Evolutionary conservation across 1,140 invertebrate genomes (phyloP), one percentile per base, ranked within the genome.

Genomic region (Drosophila guanche): DNA sequence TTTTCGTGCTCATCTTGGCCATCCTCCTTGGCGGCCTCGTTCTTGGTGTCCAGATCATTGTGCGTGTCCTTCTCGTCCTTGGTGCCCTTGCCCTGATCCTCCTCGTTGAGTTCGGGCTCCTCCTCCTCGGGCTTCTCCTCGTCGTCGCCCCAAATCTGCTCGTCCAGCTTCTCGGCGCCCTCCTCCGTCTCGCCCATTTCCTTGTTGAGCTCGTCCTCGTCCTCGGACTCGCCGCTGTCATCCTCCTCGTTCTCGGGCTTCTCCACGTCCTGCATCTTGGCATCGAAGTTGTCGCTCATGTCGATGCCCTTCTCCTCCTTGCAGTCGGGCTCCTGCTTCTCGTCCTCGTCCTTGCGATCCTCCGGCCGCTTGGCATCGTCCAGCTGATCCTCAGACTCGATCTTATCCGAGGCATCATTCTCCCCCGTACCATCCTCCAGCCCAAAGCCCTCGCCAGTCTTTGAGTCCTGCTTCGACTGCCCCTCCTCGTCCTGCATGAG

Each of bases 131-230:
- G 93, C 47, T 96, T 95, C 74, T 97, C 95, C 58, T 95, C 94
- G 77, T 97, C 96, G 23, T 95, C 95, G 14, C 96, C 97, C 97
- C 97, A 99, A 83, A 98, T 95, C 93, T 98, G 94, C 76, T 96
- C 93, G 83, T 96, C 95, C 10, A 96, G 73, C 92, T 96, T 95
- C 51, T 98, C 97, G 27, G 95, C 95, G 6, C 94, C 95, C 66
- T 96, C 94, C 79, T 96, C 96, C 5, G 96, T 96, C 62, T 99
- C 96, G n/a, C 97, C 98, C 97, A 99, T 98, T 93, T 99, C 95
- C 90, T 98, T 98, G 63, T 99, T 97, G 1, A 95, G 92, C 72
- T 98, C 95, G 10, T 96, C 94, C 47, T 96, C 94, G 1, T 95
- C 93, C 54, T 95, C 93, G n/a, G 94, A 93, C 65, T 94, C 93